Evolutionary conservation across 2,797 vertebrate genomes (phyloP).

Genomic region (Selene dorsalis): DNA sequence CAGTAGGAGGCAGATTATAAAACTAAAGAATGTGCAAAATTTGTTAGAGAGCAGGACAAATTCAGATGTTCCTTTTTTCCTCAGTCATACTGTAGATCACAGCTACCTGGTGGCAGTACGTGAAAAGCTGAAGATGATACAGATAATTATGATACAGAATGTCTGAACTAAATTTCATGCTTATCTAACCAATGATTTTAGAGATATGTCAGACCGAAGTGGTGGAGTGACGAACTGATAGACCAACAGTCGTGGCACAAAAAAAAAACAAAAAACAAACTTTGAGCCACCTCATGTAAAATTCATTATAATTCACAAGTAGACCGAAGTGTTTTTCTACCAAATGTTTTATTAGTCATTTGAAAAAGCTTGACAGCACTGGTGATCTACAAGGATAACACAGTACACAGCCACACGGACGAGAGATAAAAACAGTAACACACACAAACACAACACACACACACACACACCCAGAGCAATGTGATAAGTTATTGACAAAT

Average conservation of each 20-base stretch:
- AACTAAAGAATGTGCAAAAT: not conserved
- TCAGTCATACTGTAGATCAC: not conserved
- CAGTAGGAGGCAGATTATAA: not conserved
- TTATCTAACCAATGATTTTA: not conserved
- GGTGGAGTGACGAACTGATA: not conserved
- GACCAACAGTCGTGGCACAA: not conserved
- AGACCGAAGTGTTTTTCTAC: slow-evolving; percentile 46
- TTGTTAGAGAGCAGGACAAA: no score
- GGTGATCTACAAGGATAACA: slow-evolving; percentile 72
- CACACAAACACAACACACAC: slow-evolving; percentile 57
- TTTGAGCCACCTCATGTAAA: not conserved
- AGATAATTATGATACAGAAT: not conserved
- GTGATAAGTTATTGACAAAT: slow-evolving; percentile 50
- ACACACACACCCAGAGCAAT: slow-evolving; percentile 40
- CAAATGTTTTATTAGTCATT: slow-evolving; percentile 80
- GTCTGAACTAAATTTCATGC: not conserved
- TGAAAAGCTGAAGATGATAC: not conserved
- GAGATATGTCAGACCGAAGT: not conserved
- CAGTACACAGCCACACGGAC: slow-evolving; percentile 70
- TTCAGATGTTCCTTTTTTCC: not conserved
- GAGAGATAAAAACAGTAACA: slow-evolving; percentile 61
- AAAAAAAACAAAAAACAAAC: not conserved
- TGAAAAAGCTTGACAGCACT: slow-evolving; percentile 76
- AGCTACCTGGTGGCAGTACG: not conserved
- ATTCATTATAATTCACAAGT: slow-evolving; percentile 6